Evolutionary conservation across 2,113 vertebrate genomes (phyloP), one percentile per base, ranked within the genome.

Genomic region (Pseudopipra pipra): DNA sequence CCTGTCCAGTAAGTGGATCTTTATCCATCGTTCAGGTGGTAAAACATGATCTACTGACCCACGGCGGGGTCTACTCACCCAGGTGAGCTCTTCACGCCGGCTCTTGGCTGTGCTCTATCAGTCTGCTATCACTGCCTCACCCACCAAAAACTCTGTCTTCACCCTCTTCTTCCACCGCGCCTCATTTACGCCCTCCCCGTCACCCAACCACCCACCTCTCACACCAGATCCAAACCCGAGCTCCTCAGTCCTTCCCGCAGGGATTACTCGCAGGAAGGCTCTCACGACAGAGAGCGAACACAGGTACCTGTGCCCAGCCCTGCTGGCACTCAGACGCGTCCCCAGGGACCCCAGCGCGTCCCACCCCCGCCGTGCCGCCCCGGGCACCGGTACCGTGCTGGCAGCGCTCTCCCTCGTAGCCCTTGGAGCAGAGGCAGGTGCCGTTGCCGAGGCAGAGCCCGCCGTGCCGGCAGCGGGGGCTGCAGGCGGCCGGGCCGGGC

Each of bases 331-430:
- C 5, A 13, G 52, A 6, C 17, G 33, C 33, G 21, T n/a, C 52
- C 65, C 43, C 49, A 15, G 6, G 35, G 11, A 1, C 28, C 52
- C 43, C 35, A 6, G 46, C 17, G 35, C 46, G 0, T 0, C 49
- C 68, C 83, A 15, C 72, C n/a, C 30, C 30, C 30, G 30, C 20
- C 3, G 5, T 71, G 20, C 55, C 31, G 30, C 47, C 47, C 46
- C 51, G 51, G n/a, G 47, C 55, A 30, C 37, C 98, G 33, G 33
- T 97, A 99, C 98, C 98, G 96, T 98, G 98, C 95, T 98, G 98
- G 98, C 99, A 98, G 95, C 68, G 98, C 91, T 98, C 98, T 66
- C 98, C 98, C 66, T 98, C 98, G 43, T 99, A 99, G 62, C 98
- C 98, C 12, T 87, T 97, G 88, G 98, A 91, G 96, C 98, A 99